Conservation (phyloP, 2,113 vertebrate genomes). For the Acanthisitta chloris region DNA sequence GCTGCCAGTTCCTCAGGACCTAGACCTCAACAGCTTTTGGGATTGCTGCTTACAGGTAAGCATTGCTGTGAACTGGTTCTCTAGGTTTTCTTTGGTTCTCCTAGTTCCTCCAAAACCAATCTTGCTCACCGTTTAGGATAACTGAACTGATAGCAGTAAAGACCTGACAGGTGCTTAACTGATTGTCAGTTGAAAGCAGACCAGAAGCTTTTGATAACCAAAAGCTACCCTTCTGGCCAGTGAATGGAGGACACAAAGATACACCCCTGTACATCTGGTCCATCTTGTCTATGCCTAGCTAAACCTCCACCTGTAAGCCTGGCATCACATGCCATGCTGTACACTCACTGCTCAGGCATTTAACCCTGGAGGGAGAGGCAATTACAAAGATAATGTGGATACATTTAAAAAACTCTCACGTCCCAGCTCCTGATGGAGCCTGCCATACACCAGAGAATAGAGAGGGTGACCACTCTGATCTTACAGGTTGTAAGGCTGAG, state of each 20-base stretch:
- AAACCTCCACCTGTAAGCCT: neutral
- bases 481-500: neutral
- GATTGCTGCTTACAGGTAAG: neutral
- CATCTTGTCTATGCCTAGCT: rapidly evolving
- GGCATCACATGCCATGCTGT: neutral
- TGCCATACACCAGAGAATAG: neutral
- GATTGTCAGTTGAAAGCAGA: neutral
- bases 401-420: neutral
- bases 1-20: neutral
- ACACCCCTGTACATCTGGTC: neutral
- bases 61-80: neutral
- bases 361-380: neutral
- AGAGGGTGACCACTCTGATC: neutral
- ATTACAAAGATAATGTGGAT: neutral
- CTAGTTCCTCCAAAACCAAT: neutral
- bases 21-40: neutral
- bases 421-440: neutral
- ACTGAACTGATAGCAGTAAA: neutral
- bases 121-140: neutral
- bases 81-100: neutral
- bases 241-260: neutral
- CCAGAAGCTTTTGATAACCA: neutral
- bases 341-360: neutral
- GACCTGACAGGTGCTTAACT: neutral
- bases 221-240: neutral